Percentiles rank a stretch among this genome's conserved stretches.
These are phyloP conservation scores for Gandaritis pyraliata DNA, from an alignment of 2,888 invertebrate species.

Conservation along the genomic window DNA sequence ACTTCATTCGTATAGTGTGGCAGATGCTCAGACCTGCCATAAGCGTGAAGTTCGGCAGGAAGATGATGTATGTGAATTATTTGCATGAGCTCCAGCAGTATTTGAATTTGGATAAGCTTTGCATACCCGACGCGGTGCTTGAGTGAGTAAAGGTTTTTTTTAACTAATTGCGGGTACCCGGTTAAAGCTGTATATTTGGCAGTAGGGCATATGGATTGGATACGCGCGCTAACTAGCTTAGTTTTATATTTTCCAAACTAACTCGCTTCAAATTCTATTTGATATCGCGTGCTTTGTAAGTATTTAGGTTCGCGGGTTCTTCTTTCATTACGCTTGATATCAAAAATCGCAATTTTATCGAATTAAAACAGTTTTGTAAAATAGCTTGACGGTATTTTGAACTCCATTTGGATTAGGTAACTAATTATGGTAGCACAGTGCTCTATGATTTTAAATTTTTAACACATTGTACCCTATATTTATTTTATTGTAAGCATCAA, in stretches of 20 bases:
- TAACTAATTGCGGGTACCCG: constrained; percentile 20
- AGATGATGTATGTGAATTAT: constrained; percentile 98
- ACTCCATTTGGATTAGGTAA: background rate
- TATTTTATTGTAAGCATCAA: constrained; percentile 13
- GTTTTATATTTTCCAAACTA: background rate
- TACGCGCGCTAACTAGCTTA: constrained; percentile 11
- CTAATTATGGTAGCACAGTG: background rate
- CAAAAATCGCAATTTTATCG: background rate
- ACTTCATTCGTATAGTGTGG: constrained; percentile 97
- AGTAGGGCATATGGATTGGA: constrained; percentile 6
- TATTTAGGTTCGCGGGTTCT: background rate
- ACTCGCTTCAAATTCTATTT: constrained; percentile 1
- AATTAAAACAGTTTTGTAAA: background rate
- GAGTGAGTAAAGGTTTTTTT: constrained; percentile 87
- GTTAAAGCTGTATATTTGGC: constrained; percentile 13
- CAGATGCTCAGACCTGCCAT: constrained; percentile 98
- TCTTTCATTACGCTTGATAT: background rate
- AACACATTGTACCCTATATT: no score
- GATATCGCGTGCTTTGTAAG: constrained; percentile 10
- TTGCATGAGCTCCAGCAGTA: constrained; percentile 95
- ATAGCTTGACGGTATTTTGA: background rate
- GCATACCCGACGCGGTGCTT: constrained; percentile 94
- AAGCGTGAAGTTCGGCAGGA: constrained; percentile 98
- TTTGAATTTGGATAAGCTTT: constrained; percentile 94
- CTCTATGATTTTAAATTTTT: background rate